Conservation (phyloP, 92 coral and sea anemone species). For the Nematostella vectensis region DNA sequence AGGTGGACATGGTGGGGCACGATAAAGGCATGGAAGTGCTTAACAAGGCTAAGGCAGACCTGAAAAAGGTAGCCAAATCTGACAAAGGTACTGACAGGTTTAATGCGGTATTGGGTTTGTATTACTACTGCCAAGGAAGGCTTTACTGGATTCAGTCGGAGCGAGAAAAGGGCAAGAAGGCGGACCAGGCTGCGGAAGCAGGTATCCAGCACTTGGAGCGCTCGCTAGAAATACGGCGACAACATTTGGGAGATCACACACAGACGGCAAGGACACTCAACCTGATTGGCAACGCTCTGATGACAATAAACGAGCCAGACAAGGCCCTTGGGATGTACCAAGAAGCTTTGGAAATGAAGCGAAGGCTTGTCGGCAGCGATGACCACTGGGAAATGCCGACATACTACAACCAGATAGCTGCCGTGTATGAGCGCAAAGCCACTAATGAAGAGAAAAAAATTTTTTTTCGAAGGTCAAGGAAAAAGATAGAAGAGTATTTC, state of each 20-base stretch:
- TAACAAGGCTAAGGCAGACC: slow-evolving; percentile 19
- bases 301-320: slow-evolving; percentile 7
- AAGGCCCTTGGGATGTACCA: slow-evolving; percentile 22
- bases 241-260: slow-evolving; percentile 7
- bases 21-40: slow-evolving; percentile 24
- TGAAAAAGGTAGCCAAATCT: slow-evolving; percentile 21
- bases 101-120: slow-evolving; percentile 21
- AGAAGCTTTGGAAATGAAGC: slow-evolving; percentile 21
- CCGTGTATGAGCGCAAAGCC: slow-evolving; percentile 27
- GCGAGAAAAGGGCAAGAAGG: slow-evolving; percentile 3
- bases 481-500: slow-evolving; percentile 15
- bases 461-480: not conserved
- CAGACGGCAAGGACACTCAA: slow-evolving; percentile 40
- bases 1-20: slow-evolving; percentile 33
- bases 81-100: slow-evolving; percentile 12
- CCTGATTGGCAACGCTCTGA: slow-evolving; percentile 50
- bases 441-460: slow-evolving; percentile 6
- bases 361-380: slow-evolving; percentile 25
- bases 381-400: slow-evolving; percentile 53
- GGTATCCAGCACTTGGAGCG: slow-evolving; percentile 14
- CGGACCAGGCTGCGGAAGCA: not conserved
- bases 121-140: slow-evolving; percentile 26
- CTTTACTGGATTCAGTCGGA: slow-evolving; percentile 5
- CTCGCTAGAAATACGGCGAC: slow-evolving; percentile 15
- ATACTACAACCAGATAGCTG: slow-evolving; percentile 51